A percentile compares a stretch with the other conserved stretches of the same genome.
phyloP scores from a whole-genome alignment of 2,888 invertebrate species.

The Oscheius onirici region DNA sequence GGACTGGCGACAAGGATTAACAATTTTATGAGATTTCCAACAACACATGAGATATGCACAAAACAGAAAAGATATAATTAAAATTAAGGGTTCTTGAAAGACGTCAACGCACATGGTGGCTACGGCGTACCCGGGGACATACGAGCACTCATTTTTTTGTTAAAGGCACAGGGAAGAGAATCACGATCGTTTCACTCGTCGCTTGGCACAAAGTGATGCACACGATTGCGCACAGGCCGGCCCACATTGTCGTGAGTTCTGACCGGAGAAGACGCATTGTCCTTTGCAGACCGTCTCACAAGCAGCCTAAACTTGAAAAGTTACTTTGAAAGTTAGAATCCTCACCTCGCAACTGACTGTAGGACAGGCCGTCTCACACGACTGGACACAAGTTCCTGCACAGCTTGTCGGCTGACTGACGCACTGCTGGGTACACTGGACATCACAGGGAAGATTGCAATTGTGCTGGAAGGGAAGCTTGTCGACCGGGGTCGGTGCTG shows the following conservation, averaged over 20 bases:
- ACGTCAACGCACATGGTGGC: conserved; percentile 28
- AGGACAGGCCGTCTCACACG: conserved; percentile 52
- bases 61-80: conserved; percentile 3
- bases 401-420: conserved; percentile 44
- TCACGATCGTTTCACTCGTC: conserved; percentile 44
- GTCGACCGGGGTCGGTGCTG: conserved; percentile 46
- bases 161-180: conserved; percentile 12
- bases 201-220: conserved; percentile 47
- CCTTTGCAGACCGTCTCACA: conserved; percentile 54
- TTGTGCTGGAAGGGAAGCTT: conserved; percentile 48
- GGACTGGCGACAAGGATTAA: background rate
- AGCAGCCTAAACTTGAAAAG: conserved; percentile 22
- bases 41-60: conserved; percentile 8
- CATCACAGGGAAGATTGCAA: conserved; percentile 50
- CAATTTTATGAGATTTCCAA: conserved; percentile 18
- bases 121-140: conserved; percentile 27
- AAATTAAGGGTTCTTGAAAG: background rate
- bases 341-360: conserved; percentile 43
- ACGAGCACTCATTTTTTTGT: conserved; percentile 17
- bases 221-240: conserved; percentile 55
- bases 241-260: conserved; percentile 44
- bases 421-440: conserved; percentile 53
- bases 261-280: conserved; percentile 53
- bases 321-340: no score
- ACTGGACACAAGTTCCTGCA: conserved; percentile 48